Evolutionary conservation across 2,888 invertebrate genomes (phyloP), one percentile per base, ranked within the genome.

Genomic region (Seira ritae): DNA sequence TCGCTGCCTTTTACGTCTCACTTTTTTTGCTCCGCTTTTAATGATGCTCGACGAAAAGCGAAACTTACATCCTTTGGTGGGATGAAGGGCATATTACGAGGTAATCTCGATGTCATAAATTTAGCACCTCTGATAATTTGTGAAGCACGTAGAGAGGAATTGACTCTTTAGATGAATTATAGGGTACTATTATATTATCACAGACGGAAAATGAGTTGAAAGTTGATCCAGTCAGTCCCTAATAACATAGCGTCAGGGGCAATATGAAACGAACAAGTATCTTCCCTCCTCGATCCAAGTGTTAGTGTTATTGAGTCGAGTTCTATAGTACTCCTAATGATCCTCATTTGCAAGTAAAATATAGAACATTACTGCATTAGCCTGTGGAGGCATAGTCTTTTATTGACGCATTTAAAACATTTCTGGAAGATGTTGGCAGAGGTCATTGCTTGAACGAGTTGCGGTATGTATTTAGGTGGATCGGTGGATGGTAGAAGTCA

Each of bases 271-370:
- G 8, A 4, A 8, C 31, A 31, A 4, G 8, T 31, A 31, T 31
- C n/a, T n/a, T n/a, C n/a, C n/a, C n/a, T 31, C 3, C 31, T 31
- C 31, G 31, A 8, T 31, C 8, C 8, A n/a, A n/a, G n/a, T n/a
- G n/a, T n/a, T n/a, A n/a, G n/a, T n/a, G n/a, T n/a, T n/a, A n/a
- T n/a, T n/a, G n/a, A n/a, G n/a, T n/a, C n/a, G n/a, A n/a, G n/a
- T n/a, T n/a, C n/a, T n/a, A n/a, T n/a, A n/a, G n/a, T 50, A 15
- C 12, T 50, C 50, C 50, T 50, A 50, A 50, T 50, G 50, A 50
- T 50, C 50, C 50, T 50, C 50, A 50, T 50, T 50, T 50, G 15
- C 50, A 50, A 50, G 50, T 50, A 50, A 50, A 50, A 50, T 50
- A 15, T 15, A 15, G 50, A 12, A 4, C 42, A 42, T 50, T 50